Evolutionary conservation across 2,888 invertebrate genomes (phyloP).

Genomic region (Criorhina ranunculi): DNA sequence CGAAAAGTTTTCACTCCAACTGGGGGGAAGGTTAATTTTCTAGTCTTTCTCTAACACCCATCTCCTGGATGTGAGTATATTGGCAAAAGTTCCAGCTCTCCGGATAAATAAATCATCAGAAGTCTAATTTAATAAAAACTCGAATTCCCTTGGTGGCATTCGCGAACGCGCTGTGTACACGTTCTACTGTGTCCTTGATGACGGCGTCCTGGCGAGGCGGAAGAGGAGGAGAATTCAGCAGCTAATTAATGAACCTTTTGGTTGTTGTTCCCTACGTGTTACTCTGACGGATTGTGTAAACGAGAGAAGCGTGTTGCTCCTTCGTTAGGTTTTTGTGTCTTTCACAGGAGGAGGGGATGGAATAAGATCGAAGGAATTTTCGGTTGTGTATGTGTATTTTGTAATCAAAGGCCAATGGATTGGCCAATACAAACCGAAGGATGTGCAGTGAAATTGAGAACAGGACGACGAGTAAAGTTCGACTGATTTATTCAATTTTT

Average conservation of each 20-base stretch:
- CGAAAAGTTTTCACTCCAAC: conserved; percentile 32
- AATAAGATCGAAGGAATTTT: conserved; percentile 11
- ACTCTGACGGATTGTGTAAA: conserved; percentile 66
- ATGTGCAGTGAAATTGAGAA: background rate
- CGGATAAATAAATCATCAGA: conserved; percentile 71
- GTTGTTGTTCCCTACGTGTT: conserved; percentile 61
- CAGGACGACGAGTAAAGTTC: conserved; percentile 38
- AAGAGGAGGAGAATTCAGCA: conserved; percentile 9
- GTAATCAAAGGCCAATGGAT: conserved; percentile 40
- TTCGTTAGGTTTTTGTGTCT: conserved; percentile 40
- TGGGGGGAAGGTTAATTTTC: conserved; percentile 29
- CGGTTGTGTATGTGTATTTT: background rate
- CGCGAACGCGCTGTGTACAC: conserved; percentile 13
- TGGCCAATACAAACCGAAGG: conserved; percentile 20
- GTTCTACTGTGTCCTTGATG: conserved; percentile 50
- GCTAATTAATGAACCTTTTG: conserved; percentile 74
- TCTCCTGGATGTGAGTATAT: conserved; percentile 3
- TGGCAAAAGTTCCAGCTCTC: conserved; percentile 51
- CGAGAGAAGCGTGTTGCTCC: conserved; percentile 36
- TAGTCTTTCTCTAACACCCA: conserved; percentile 30
- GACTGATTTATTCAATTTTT: conserved; percentile 61
- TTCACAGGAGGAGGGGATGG: background rate
- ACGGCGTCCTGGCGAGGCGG: background rate
- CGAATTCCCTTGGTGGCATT: conserved; percentile 52
- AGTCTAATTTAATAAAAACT: conserved; percentile 72